Evolutionary conservation across 2,797 vertebrate species (phyloP).

Genomic region (Helicolenus hilgendorfi): DNA sequence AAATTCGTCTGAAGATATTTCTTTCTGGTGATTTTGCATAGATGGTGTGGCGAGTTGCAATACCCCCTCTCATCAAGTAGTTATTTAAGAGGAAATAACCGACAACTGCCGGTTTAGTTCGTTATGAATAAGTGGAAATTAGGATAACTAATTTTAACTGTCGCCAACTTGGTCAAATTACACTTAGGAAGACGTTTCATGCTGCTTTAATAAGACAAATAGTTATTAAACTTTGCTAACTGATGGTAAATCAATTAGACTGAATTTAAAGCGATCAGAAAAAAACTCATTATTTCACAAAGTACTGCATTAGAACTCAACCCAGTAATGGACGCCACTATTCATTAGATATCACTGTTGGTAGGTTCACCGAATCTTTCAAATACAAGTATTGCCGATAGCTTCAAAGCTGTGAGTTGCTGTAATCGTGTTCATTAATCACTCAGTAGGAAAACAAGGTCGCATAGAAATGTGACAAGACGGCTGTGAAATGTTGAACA

Average conservation of each 20-base stretch:
- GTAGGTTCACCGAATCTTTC: background rate
- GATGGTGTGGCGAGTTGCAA: background rate
- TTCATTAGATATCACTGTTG: background rate
- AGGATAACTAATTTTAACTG: background rate
- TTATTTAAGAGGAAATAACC: background rate
- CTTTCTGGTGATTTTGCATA: background rate
- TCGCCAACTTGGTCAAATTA: background rate
- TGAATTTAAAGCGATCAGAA: background rate
- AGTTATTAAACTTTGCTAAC: background rate
- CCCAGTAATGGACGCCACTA: background rate
- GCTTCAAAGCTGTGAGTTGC: background rate
- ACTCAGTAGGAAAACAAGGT: background rate
- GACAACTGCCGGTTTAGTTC: background rate
- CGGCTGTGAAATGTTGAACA: background rate
- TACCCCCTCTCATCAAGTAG: background rate
- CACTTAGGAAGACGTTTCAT: background rate
- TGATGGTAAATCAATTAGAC: background rate
- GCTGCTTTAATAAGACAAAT: background rate
- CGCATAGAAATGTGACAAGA: background rate
- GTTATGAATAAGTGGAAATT: background rate
- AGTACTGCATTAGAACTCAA: background rate
- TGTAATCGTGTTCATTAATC: background rate
- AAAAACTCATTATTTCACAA: too few relatives aligned
- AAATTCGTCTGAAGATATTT: background rate
- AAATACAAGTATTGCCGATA: background rate